phyloP scores from a whole-genome alignment of 2,797 vertebrate species.

The Petrocephalus sullivani region DNA sequence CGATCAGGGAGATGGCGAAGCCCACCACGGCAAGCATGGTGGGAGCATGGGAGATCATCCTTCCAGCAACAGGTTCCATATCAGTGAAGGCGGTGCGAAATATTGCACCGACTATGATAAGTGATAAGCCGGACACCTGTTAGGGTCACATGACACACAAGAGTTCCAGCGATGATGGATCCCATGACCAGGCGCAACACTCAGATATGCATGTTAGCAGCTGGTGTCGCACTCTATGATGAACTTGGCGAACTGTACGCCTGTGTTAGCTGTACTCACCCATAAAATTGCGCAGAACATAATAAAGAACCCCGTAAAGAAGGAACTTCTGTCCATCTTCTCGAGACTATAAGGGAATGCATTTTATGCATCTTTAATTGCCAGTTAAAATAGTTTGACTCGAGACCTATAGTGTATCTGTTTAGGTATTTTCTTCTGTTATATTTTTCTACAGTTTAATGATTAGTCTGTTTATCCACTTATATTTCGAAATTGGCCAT shows the following conservation, averaged over 20 bases:
- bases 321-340: not conserved
- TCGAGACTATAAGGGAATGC: not conserved
- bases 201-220: not conserved
- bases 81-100: not conserved
- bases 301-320: not conserved
- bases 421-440: not conserved
- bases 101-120: not conserved
- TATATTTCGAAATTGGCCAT: not conserved
- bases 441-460: not conserved
- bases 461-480: not conserved
- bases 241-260: not conserved
- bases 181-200: not conserved
- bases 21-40: not conserved
- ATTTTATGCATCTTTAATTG: not conserved
- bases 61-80: not conserved
- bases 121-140: slow-evolving; percentile 18
- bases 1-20: slow-evolving; percentile 22
- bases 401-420: not conserved
- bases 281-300: not conserved
- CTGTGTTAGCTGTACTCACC: slow-evolving; percentile 3
- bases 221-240: not conserved
- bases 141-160: not conserved
- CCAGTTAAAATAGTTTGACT: not conserved
- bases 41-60: slow-evolving; percentile 5
- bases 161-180: not conserved